These are phyloP conservation scores for Xenopus tropicalis DNA, from an alignment of 2,113 vertebrate species.

Conservation along the genomic window DNA sequence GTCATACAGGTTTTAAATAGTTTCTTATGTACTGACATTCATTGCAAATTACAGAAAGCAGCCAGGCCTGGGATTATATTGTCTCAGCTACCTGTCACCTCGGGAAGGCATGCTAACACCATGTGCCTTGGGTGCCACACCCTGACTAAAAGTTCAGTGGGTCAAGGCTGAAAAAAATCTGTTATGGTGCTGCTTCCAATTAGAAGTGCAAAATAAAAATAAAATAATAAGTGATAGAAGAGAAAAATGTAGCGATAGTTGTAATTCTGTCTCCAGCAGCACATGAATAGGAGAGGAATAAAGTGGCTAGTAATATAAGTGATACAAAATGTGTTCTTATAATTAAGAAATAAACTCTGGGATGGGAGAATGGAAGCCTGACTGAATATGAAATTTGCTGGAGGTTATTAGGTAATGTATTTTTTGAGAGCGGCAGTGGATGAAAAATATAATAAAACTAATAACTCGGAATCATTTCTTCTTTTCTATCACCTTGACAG, in stretches of 20 bases:
- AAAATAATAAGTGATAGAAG: no score
- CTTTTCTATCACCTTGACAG: conserved; percentile 17
- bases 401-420: conserved; percentile 56
- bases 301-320: conserved; percentile 42
- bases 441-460: conserved; percentile 49
- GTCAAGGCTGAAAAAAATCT: no score
- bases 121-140: no score
- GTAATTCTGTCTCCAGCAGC: not conserved
- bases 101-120: no score
- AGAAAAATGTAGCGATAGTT: not conserved
- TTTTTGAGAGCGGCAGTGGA: conserved; percentile 51
- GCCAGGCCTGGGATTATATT: no score
- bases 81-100: no score
- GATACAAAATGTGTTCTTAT: conserved; percentile 54
- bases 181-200: no score
- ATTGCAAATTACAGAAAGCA: no score
- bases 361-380: conserved; percentile 42
- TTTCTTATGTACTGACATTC: no score
- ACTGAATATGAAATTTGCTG: conserved; percentile 45
- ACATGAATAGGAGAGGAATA: not conserved
- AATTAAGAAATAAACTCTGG: conserved; percentile 48
- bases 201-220: no score
- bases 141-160: no score
- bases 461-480: conserved; percentile 38
- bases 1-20: no score